A percentile compares a stretch with the other conserved stretches of the same genome.
Evolutionary conservation across 23 tunicate genomes (phyloP).

Genomic region (Styela plicata): DNA sequence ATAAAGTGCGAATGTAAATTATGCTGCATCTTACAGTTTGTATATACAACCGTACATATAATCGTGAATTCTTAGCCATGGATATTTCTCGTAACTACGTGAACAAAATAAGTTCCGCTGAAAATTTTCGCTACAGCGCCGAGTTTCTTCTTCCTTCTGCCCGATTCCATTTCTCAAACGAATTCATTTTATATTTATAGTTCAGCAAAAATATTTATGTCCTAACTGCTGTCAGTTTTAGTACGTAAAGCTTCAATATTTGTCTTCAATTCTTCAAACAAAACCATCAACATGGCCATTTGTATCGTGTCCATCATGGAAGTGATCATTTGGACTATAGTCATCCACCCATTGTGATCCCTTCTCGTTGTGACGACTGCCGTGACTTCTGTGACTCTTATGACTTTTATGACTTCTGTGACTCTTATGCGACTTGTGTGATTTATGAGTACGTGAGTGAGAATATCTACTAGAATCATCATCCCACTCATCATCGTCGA

Average conservation of each 20-base stretch:
- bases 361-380: conserved; percentile 3
- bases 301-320: neutral
- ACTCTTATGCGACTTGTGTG: neutral
- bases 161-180: no score
- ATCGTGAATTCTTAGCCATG: no score
- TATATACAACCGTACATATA: no score
- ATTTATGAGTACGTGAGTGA: neutral
- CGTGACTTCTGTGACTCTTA: conserved; percentile 24
- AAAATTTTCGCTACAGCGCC: no score
- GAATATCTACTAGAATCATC: neutral
- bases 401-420: conserved; percentile 24
- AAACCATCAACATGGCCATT: conserved; percentile 14
- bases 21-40: no score
- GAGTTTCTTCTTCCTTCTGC: no score
- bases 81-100: no score
- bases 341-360: conserved; percentile 7
- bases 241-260: neutral
- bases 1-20: no score
- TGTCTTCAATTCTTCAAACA: neutral
- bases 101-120: no score
- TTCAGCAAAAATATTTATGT: no score
- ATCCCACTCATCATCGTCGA: conserved; percentile 20
- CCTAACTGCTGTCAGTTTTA: neutral
- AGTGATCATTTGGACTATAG: neutral
- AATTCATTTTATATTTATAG: neutral